A percentile compares a stretch with the other conserved stretches of the same genome.
phyloP scores from a whole-genome alignment of 2,797 vertebrate species.

The Moxostoma hubbsi region DNA sequence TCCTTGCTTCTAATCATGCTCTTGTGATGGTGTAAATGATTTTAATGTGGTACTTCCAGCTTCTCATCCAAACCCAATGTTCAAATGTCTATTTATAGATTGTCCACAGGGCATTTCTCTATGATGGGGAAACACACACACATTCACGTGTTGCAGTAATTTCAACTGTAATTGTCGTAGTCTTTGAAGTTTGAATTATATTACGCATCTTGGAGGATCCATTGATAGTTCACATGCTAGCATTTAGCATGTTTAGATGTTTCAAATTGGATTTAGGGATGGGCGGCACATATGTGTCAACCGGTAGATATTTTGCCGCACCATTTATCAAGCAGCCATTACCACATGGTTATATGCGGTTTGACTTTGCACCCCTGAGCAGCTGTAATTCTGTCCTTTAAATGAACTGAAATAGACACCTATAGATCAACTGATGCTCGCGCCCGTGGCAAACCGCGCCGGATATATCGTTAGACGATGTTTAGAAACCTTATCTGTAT shows the following conservation, averaged over 20 bases:
- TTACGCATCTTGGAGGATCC: no score
- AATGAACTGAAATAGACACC: constrained; percentile 22
- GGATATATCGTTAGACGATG: neutral
- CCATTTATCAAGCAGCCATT: no score
- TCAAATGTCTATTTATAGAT: neutral
- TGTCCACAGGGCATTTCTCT: constrained; percentile 4
- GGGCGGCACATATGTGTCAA: no score
- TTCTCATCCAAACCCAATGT: neutral
- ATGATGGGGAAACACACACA: neutral
- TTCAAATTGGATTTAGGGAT: no score
- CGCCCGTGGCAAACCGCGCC: neutral
- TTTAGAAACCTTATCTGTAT: constrained; percentile 12
- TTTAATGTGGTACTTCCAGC: neutral
- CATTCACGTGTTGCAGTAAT: neutral
- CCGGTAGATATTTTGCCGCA: no score
- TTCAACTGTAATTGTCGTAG: no score
- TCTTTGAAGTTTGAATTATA: no score
- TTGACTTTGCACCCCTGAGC: neutral
- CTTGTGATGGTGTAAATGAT: neutral
- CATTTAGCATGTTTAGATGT: no score
- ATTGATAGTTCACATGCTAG: no score
- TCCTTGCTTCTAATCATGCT: neutral
- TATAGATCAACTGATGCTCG: neutral
- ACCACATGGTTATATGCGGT: neutral
- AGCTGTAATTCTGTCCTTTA: constrained; percentile 21